A percentile compares a stretch with the other conserved stretches of the same genome.
Evolutionary conservation across 92 coral and sea anemone species (phyloP).

Genomic region (Zoanthus gigantus): DNA sequence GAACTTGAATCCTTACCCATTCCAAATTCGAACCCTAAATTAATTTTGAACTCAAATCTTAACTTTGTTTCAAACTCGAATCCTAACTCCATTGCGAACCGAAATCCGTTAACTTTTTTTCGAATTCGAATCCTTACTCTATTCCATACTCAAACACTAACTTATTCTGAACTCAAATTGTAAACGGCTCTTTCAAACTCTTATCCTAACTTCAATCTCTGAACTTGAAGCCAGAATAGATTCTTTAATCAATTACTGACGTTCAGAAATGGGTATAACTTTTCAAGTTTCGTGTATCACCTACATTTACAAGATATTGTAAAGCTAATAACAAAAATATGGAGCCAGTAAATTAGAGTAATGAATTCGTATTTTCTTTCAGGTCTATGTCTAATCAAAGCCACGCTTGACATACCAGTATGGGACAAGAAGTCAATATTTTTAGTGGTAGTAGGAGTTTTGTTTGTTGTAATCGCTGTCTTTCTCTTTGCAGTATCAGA

Average conservation of each 20-base stretch:
- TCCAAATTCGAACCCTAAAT: too few species aligned
- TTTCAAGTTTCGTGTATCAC: not conserved
- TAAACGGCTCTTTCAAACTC: too few species aligned
- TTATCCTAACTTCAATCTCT: too few species aligned
- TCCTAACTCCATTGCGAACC: too few species aligned
- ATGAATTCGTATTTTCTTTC: slow-evolving; percentile 1
- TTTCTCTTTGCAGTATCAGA: slow-evolving; percentile 92
- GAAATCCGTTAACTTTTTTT: not conserved
- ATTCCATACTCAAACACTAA: too few species aligned
- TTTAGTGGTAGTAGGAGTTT: slow-evolving; percentile 67
- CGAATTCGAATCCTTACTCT: too few species aligned
- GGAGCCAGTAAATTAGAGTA: not conserved
- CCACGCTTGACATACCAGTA: slow-evolving; percentile 57
- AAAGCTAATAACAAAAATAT: not conserved
- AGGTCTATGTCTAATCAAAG: slow-evolving; percentile 85
- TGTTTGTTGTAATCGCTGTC: slow-evolving; percentile 81
- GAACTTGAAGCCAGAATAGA: too few species aligned
- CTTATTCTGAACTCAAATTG: too few species aligned
- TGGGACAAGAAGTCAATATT: slow-evolving; percentile 54
- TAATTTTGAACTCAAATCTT: too few species aligned
- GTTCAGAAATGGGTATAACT: not conserved
- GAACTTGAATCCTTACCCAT: too few species aligned
- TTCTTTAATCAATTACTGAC: not conserved
- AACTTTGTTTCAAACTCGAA: too few species aligned
- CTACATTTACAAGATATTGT: not conserved